Evolutionary conservation across 92 coral and sea anemone genomes (phyloP).

Genomic region (Blastomussa wellsi): DNA sequence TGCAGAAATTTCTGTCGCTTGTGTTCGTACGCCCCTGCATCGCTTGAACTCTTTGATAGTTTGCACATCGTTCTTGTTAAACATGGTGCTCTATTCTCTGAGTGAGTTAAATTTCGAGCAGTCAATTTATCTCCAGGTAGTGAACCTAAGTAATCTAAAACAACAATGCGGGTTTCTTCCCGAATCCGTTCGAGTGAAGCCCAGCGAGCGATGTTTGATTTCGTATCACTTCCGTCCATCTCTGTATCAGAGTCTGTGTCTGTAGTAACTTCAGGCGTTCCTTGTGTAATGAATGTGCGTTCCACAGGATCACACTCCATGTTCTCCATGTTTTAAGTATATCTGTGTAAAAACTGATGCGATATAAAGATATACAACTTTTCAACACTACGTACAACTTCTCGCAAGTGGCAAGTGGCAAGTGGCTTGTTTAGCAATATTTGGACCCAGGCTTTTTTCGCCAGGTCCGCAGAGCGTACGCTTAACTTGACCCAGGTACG

Average conservation of each 20-base stretch:
- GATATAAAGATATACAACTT: neutral
- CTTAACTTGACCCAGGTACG: no score
- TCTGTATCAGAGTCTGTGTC: slow-evolving; percentile 37
- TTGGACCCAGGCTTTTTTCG: no score
- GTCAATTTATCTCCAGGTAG: slow-evolving; percentile 82
- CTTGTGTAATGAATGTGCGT: slow-evolving; percentile 31
- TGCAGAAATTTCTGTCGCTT: slow-evolving; percentile 74
- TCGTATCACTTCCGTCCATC: slow-evolving; percentile 6
- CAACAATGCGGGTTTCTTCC: slow-evolving; percentile 93
- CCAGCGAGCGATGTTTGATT: slow-evolving; percentile 31
- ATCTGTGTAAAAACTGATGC: neutral
- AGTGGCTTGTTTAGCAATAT: no score
- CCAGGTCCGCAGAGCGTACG: no score
- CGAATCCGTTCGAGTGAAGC: slow-evolving; percentile 82
- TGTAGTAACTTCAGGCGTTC: slow-evolving; percentile 32
- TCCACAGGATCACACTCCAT: slow-evolving; percentile 41
- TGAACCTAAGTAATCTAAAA: slow-evolving; percentile 80
- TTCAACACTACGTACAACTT: neutral
- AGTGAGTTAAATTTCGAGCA: slow-evolving; percentile 68
- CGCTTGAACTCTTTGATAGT: slow-evolving; percentile 85
- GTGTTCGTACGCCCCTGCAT: slow-evolving; percentile 76
- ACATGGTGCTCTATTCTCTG: slow-evolving; percentile 60
- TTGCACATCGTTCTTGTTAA: slow-evolving; percentile 50
- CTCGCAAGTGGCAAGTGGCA: neutral
- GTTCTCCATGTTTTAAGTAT: neutral